Base-by-base conservation (phyloP, 2,113 vertebrate genomes). In the Aleadryas rufinucha region DNA sequence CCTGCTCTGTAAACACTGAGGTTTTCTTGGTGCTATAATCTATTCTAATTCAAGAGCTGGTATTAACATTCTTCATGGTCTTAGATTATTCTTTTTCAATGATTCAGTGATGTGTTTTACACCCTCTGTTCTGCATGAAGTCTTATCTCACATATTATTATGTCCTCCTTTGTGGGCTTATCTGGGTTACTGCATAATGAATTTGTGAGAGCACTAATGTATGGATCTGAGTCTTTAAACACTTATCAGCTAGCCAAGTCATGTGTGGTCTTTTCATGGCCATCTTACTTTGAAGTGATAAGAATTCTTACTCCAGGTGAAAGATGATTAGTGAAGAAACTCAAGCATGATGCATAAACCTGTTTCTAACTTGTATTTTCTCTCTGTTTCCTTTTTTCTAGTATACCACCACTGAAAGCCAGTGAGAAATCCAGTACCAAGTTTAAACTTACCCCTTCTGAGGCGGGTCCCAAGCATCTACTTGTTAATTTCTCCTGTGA, bases 401-500 rank as follows among this genome's bases (percentile, higher is more conserved):
- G 98, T 0, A 59, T 98, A 33, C 98, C 97, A 8, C 63, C 95
- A 16, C 86, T 98, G 80, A 81, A 93, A 75, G 97, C 97, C 93
- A 97, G 80, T 47, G 96, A 98, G 84, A 94, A 47, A 59, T 97
- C 97, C 60, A 96, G 70, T 3, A 83, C 96, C 41, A 93, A 87
- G 31, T 95, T 98, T 44, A 96, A 97, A 89, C 84, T 98, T 81
- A 63, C 14, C 35, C 98, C 98, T 85, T 97, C 82, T 37, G 89
- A 97, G 80, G 94, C 65, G 0, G 98, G 98, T 54, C 91, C 78
- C 81, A 98, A 97, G 64, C 97, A 98, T 87, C 97, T 98, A 24
- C 66, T 98, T 1, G 89, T 97, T 13, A 96, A 98, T 89, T 98
- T 98, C 91, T 98, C 95, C 93, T 98, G 98, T 64, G 92, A 98